Evolutionary conservation across 1,140 invertebrate genomes (phyloP).

Genomic region (Drosophila melanogaster): Release_6_plus_ISO1_MT NT_033777.3:26508001-26508500

Average conservation of each 20-base stretch:
- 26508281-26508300: neutral
- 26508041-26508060: too few relatives aligned
- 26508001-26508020: too few relatives aligned
- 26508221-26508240: slow-evolving; percentile 39
- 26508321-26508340: slow-evolving; percentile 13
- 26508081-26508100: too few relatives aligned
- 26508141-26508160: slow-evolving; percentile 80
- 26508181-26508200: slow-evolving; percentile 42
- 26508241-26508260: slow-evolving; percentile 32
- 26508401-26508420: slow-evolving; percentile 76
- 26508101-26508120: slow-evolving; percentile 46
- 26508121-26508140: slow-evolving; percentile 76
- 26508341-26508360: slow-evolving; percentile 67
- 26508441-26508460: slow-evolving; percentile 49
- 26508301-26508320: slow-evolving; percentile 6
- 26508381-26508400: slow-evolving; percentile 80
- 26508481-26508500: slow-evolving; percentile 34
- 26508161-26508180: slow-evolving; percentile 75
- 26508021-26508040: too few relatives aligned
- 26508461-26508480: slow-evolving; percentile 81
- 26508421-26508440: slow-evolving; percentile 33
- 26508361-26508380: slow-evolving; percentile 69
- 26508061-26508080: too few relatives aligned
- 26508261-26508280: slow-evolving; percentile 3
- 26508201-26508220: slow-evolving; percentile 31